Evolutionary conservation across 2,113 vertebrate genomes (phyloP), one percentile per base, ranked within the genome.

Genomic region (Okapia johnstoni): DNA sequence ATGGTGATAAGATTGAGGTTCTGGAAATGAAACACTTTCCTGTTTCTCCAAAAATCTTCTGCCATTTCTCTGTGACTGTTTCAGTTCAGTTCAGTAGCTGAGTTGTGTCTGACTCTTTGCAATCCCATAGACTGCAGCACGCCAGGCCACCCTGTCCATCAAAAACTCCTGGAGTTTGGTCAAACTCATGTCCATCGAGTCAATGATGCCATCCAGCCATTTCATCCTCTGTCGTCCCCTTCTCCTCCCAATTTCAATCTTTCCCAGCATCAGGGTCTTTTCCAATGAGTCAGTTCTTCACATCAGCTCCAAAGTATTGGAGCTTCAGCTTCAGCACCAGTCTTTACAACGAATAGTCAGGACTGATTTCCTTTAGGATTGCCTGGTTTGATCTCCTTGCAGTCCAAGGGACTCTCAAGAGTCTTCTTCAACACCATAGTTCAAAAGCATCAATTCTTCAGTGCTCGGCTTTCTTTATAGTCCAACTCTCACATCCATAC

Each of bases 111-210:
- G n/a, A 70, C 63, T 70, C 63, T 70, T 21, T 36, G 63, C 1
- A 1, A 23, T 36, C 63, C n/a, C 63, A 70, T 23, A 36, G n/a
- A 36, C 63, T 70, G n/a, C n/a, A 70, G 17, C 63, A 70, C 2
- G 21, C 17, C 63, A 70, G n/a, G n/a, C n/a, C n/a, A 23, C 16
- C 9, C 36, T 36, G 63, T 70, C n/a, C 9, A 70, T 70, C n/a
- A 36, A 6, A 36, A 12, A 36, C 36, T 36, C 19, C 63, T 0
- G 1, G n/a, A 70, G n/a, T 9, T 36, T 11, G 17, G 19, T 70
- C 63, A 70, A 12, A 70, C n/a, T 70, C n/a, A 23, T 12, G 63
- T 23, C 63, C n/a, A 36, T 19, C 19, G 19, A 70, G 63, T 70
- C 63, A 70, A n/a, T 70, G n/a, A 70, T 70, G 9, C n/a, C 63